These are phyloP conservation scores for Lethenteron reissneri DNA, from an alignment of 2,113 vertebrate species.

Conservation along the genomic window DNA sequence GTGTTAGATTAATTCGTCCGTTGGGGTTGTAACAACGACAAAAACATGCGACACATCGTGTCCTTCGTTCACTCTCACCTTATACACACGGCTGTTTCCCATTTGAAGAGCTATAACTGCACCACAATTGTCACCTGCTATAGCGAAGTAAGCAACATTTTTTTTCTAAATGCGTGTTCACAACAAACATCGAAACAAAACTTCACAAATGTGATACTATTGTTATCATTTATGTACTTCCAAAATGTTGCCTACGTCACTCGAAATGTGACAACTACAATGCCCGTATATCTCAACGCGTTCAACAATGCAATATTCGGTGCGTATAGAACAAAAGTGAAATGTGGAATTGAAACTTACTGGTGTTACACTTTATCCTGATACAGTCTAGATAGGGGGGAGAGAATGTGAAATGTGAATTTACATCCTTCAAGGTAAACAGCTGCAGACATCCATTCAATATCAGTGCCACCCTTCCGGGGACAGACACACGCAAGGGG, in stretches of 20 bases:
- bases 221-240: no score
- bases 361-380: slow-evolving; percentile 99
- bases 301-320: neutral
- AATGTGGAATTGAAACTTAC: slow-evolving; percentile 96
- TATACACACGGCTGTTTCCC: neutral
- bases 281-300: no score
- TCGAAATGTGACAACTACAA: no score
- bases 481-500: slow-evolving; percentile 87
- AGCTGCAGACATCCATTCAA: slow-evolving; percentile 99
- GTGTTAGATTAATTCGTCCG: no score
- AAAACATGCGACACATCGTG: neutral
- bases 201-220: no score
- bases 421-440: slow-evolving; percentile 99
- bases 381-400: slow-evolving; percentile 99
- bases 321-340: slow-evolving; percentile 64
- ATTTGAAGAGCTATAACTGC: no score
- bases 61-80: neutral
- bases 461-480: slow-evolving; percentile 93
- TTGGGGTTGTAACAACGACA: neutral
- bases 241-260: no score
- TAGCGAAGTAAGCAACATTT: no score
- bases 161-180: no score
- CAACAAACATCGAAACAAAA: no score
- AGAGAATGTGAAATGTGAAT: slow-evolving; percentile 98
- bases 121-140: no score